Percentiles rank a stretch among this genome's conserved stretches.
Conservation (phyloP, 1,140 invertebrate genomes). For the Caenorhabditis elegans region WBcel235 BX284604.4:8160001-8160500, state of each 20-base stretch:
- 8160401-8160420: no score
- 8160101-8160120: conserved; percentile 55
- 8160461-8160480: not conserved
- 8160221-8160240: no score
- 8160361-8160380: no score
- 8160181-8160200: not conserved
- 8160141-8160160: conserved; percentile 37
- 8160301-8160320: no score
- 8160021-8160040: conserved; percentile 52
- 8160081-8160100: conserved; percentile 65
- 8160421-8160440: no score
- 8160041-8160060: conserved; percentile 62
- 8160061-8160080: conserved; percentile 68
- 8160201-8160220: not conserved
- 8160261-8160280: no score
- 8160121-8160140: conserved; percentile 59
- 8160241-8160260: no score
- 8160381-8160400: no score
- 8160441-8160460: no score
- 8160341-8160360: no score
- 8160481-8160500: conserved; percentile 27
- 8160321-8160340: no score
- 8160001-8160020: conserved; percentile 51
- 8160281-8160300: no score
- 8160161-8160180: not conserved